Percentiles rank a stretch among this genome's conserved stretches.
These are phyloP conservation scores for Conus ventricosus DNA, from an alignment of 1,140 invertebrate species.

Conservation along the genomic window DNA sequence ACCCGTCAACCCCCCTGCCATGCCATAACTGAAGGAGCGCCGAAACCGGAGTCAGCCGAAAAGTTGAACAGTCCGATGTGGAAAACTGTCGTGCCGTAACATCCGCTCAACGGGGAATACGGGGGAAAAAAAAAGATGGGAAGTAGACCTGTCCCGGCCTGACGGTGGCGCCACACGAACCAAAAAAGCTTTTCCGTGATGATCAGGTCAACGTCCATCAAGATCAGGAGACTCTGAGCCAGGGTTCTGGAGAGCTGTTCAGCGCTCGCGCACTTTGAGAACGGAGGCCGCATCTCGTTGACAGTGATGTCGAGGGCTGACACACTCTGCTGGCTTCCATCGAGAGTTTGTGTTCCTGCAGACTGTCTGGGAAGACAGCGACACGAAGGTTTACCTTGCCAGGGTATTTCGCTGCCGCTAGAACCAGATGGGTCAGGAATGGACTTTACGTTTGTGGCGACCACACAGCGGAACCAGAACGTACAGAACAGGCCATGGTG, in stretches of 20 bases:
- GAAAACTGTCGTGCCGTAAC: conserved; percentile 65
- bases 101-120: conserved; percentile 79
- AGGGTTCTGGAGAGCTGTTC: not conserved
- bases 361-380: conserved; percentile 11
- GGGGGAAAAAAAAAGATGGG: conserved; percentile 97
- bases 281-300: not conserved
- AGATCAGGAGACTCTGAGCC: not conserved
- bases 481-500: not conserved
- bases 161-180: conserved; percentile 1
- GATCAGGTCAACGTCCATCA: conserved; percentile 28
- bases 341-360: not conserved
- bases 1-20: conserved; percentile 91
- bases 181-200: conserved; percentile 14
- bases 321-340: not conserved
- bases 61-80: conserved; percentile 57
- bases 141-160: conserved; percentile 83
- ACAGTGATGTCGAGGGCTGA: not conserved
- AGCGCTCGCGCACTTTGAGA: conserved; percentile 15
- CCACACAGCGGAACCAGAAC: conserved; percentile 4
- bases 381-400: not conserved
- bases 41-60: conserved; percentile 85
- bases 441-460: not conserved
- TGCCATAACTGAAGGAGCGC: conserved; percentile 95
- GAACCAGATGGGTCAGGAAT: not conserved
- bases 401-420: not conserved